A percentile compares a stretch with the other conserved stretches of the same genome.
These are phyloP conservation scores for Antechinus flavipes DNA, from an alignment of 2,113 vertebrate genomes.

Conservation along the genomic window DNA sequence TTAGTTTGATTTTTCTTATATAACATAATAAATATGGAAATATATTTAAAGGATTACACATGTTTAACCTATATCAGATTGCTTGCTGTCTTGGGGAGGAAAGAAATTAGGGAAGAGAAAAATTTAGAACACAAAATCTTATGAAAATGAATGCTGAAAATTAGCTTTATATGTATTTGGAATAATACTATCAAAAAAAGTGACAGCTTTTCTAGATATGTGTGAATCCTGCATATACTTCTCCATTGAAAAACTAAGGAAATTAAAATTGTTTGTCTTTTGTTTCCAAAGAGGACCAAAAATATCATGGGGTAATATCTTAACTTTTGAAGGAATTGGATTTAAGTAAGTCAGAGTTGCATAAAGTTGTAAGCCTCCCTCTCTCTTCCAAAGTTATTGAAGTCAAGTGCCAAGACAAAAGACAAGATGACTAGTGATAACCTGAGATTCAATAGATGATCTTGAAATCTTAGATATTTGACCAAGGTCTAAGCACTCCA, in stretches of 20 bases:
- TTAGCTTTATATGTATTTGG: too few species aligned
- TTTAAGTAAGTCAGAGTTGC: neutral
- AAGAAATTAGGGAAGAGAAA: too few species aligned
- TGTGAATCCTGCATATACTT: slow-evolving; percentile 5
- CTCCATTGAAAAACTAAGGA: slow-evolving; percentile 19
- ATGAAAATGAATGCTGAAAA: too few species aligned
- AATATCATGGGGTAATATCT: neutral
- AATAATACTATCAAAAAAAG: too few species aligned
- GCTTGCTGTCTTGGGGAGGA: too few species aligned
- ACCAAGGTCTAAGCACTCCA: neutral
- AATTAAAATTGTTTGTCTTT: slow-evolving; percentile 10
- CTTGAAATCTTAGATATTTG: neutral
- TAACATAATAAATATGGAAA: too few species aligned
- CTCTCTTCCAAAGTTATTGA: neutral
- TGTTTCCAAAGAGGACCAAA: neutral
- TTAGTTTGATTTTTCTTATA: too few species aligned
- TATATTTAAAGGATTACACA: too few species aligned
- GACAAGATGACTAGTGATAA: neutral
- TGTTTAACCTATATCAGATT: too few species aligned
- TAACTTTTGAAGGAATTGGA: neutral
- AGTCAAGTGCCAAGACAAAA: neutral
- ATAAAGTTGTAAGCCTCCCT: neutral
- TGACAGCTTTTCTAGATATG: slow-evolving; percentile 20
- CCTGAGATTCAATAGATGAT: neutral
- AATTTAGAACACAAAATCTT: too few species aligned